These are phyloP conservation scores for Rafetus swinhoei DNA, from an alignment of 2,113 vertebrate species.

Conservation along the genomic window DNA sequence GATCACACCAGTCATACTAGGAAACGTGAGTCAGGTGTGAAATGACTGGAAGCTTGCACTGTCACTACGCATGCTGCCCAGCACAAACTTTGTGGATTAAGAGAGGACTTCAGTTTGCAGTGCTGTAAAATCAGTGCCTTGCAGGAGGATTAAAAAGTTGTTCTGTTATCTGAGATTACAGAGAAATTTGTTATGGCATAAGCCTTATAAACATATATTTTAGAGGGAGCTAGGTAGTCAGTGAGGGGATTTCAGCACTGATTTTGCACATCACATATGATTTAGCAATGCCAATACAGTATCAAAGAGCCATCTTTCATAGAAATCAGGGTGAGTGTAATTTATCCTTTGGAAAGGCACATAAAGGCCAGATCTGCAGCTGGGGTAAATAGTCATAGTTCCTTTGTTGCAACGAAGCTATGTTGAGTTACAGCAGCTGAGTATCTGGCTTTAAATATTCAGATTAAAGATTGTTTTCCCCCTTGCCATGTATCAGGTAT, in stretches of 20 bases:
- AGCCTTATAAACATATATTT: not conserved
- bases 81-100: not conserved
- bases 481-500: not conserved
- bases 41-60: rapidly evolving
- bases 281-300: not conserved
- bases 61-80: not conserved
- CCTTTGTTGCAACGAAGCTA: not conserved
- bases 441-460: not conserved
- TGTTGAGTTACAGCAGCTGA: not conserved
- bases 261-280: not conserved
- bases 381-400: not conserved
- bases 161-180: rapidly evolving
- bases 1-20: not conserved
- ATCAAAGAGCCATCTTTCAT: not conserved
- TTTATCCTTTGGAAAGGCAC: not conserved
- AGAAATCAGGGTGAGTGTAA: not conserved
- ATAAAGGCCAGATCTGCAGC: not conserved
- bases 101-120: not conserved
- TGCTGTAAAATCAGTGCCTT: not conserved
- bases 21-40: not conserved
- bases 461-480: not conserved
- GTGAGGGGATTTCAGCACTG: not conserved
- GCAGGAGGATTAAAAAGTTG: not conserved
- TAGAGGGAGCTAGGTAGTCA: not conserved
- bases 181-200: rapidly evolving